Evolutionary conservation across 2,113 vertebrate genomes (phyloP), one percentile per base, ranked within the genome.

Genomic region (Kryptolebias marmoratus): DNA sequence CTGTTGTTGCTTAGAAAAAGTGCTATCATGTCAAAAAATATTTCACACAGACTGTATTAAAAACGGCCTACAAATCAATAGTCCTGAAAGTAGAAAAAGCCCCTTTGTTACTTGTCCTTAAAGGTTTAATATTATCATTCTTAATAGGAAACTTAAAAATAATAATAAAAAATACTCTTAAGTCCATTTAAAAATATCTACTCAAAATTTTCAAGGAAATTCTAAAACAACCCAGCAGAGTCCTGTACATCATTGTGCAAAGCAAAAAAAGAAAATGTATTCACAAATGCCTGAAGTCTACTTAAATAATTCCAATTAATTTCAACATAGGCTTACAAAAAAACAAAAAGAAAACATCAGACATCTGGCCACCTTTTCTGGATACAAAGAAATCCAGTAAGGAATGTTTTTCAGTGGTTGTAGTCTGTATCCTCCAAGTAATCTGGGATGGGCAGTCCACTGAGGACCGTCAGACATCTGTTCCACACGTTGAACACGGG

Each of bases 401-500:
- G 18, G 22, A 39, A 14, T 32, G 36, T 57, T 61, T 22, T 27
- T 93, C 90, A 99, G 0, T 96, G 93, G 0, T 95, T 91, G 87
- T 94, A 96, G 88, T 98, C 97, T 0, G 90, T 91, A 64, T 94
- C 95, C 81, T 99, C 98, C 75, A 99, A 91, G 83, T 98, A 95
- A 82, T 99, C 98, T 1, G 98, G 97, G 85, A 99, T 98, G 30
- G 98, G 98, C 79, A 99, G 95, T 42, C 98, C 98, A 0, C 96
- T 98, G 88, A 99, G 96, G 86, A 98, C 93, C 50, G 96, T 99
- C 86, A 99, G 87, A 86, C 97, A 97, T 83, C 96, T 96, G 89
- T 99, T 99, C 98, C 98, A 99, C 83, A 99, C 95, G 1, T 96
- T 99, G 82, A 99, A 98, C 0, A 98, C 97, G 5, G 98, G 97